phyloP scores from a whole-genome alignment of 2,797 vertebrate species.

The Pantherophis alleghaniensis region DNA sequence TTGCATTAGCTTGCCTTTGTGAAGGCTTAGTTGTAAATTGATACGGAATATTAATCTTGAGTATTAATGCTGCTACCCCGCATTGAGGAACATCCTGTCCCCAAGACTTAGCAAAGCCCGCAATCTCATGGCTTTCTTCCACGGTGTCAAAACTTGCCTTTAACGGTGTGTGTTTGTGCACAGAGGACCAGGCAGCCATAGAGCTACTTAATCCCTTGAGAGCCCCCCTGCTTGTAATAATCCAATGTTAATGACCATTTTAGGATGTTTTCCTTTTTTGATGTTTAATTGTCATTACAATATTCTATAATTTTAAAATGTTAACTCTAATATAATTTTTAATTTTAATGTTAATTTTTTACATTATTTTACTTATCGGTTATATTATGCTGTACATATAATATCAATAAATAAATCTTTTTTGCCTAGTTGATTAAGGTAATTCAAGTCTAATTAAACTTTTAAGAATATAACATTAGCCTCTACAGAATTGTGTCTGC shows the following conservation, averaged over 20 bases:
- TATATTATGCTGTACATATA: not conserved
- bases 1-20: slow-evolving; percentile 33
- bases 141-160: not conserved
- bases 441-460: slow-evolving; percentile 48
- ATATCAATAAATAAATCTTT: slow-evolving; percentile 33
- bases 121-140: not conserved
- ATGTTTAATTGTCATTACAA: too few species aligned
- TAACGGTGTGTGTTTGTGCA: not conserved
- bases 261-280: not conserved
- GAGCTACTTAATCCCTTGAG: not conserved
- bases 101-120: not conserved
- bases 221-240: not conserved
- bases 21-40: slow-evolving; percentile 59
- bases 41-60: slow-evolving; percentile 54
- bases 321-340: too few species aligned
- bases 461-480: slow-evolving; percentile 30
- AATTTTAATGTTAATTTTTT: too few species aligned
- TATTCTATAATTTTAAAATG: too few species aligned
- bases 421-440: slow-evolving; percentile 48
- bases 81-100: not conserved
- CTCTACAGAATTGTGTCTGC: slow-evolving; percentile 6
- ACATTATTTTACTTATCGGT: not conserved
- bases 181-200: not conserved
- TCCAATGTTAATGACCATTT: not conserved
- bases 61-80: not conserved